Evolutionary conservation across 2,797 vertebrate species (phyloP).

Genomic region (Ptychadena robeensis): DNA sequence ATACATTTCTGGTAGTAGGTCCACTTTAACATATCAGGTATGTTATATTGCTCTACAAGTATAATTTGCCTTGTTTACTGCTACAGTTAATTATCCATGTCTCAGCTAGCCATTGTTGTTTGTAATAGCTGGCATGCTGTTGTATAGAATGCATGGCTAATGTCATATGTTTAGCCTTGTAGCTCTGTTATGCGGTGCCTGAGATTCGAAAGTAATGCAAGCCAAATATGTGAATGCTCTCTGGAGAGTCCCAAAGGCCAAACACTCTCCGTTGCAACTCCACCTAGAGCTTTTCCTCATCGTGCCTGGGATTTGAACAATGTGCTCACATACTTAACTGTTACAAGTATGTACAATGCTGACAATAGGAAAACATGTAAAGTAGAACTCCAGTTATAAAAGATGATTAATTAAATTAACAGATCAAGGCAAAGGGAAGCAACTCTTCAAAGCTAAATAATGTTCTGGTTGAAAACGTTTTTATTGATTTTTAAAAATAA

Average conservation of each 20-base stretch:
- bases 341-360: slow-evolving; percentile 8
- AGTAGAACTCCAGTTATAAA: not conserved
- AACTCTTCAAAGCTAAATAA: no score
- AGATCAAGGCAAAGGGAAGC: no score
- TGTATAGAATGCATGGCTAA: slow-evolving; percentile 53
- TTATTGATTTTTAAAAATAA: no score
- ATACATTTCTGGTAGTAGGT: no score
- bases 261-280: slow-evolving; percentile 50
- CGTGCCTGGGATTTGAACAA: slow-evolving; percentile 47
- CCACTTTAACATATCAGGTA: not conserved
- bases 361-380: not conserved
- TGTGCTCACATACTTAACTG: slow-evolving; percentile 20
- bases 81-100: slow-evolving; percentile 30
- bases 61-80: slow-evolving; percentile 11
- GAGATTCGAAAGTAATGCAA: slow-evolving; percentile 34
- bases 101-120: slow-evolving; percentile 5
- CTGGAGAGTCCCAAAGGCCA: slow-evolving; percentile 44
- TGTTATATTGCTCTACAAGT: not conserved
- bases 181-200: slow-evolving; percentile 32
- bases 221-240: slow-evolving; percentile 47
- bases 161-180: slow-evolving; percentile 51
- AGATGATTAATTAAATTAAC: no score
- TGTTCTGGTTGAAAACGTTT: no score
- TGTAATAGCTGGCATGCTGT: slow-evolving; percentile 39
- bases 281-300: slow-evolving; percentile 59